These are phyloP conservation scores for Dasyornis broadbenti DNA, from an alignment of 2,113 vertebrate species.

Conservation along the genomic window DNA sequence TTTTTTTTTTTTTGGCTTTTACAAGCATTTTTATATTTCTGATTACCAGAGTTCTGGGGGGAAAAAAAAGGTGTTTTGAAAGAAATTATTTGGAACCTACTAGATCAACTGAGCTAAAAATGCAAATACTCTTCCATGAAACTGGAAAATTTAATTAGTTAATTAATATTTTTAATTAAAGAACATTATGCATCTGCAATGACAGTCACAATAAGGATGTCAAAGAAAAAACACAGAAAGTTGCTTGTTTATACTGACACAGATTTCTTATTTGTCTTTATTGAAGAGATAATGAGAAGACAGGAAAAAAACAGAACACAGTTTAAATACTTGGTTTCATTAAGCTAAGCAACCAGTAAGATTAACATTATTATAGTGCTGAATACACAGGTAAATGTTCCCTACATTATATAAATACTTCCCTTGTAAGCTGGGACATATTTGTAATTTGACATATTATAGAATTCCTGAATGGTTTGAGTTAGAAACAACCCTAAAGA, in stretches of 20 bases:
- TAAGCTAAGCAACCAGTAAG: neutral
- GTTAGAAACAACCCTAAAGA: neutral
- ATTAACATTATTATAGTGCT: neutral
- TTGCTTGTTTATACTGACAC: neutral
- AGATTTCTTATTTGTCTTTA: neutral
- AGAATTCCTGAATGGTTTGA: neutral
- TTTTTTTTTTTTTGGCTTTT: neutral
- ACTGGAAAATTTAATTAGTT: neutral
- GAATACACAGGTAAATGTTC: neutral
- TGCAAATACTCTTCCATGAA: neutral
- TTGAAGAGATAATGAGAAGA: neutral
- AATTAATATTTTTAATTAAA: neutral
- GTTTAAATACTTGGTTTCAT: neutral
- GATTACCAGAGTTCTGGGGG: neutral
- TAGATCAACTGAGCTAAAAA: neutral
- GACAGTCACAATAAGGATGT: neutral
- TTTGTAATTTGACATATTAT: neutral
- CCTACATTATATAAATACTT: neutral
- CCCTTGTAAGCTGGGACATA: neutral
- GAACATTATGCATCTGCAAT: neutral
- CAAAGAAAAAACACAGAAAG: neutral
- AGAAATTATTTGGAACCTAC: neutral
- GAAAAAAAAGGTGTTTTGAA: neutral
- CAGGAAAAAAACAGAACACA: neutral
- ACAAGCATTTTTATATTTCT: neutral